phyloP scores from a whole-genome alignment of 1,140 invertebrate species.

The Drosophila nigromelanica region DNA sequence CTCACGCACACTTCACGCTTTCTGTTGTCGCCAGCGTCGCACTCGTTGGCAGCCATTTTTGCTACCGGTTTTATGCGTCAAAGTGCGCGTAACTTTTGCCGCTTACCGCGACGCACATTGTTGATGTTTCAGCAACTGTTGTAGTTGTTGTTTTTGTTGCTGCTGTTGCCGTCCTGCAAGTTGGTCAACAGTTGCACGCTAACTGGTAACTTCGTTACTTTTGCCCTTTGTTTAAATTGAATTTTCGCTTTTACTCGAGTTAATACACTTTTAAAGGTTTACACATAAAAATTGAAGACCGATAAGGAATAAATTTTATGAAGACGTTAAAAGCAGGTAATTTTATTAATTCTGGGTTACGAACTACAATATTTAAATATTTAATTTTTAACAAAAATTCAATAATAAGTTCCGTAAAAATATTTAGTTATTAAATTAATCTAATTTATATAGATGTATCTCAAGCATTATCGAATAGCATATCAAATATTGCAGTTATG shows the following conservation, averaged over 20 bases:
- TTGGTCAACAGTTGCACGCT: slow-evolving; percentile 51
- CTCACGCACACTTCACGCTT: slow-evolving; percentile 73
- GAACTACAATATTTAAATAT: too few species aligned
- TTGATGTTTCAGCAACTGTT: slow-evolving; percentile 22
- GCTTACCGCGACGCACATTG: slow-evolving; percentile 67
- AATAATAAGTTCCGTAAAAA: too few species aligned
- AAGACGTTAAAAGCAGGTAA: too few species aligned
- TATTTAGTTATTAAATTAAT: too few species aligned
- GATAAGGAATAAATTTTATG: too few species aligned
- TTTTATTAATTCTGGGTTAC: too few species aligned
- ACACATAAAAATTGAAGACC: too few species aligned
- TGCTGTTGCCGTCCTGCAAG: slow-evolving; percentile 23
- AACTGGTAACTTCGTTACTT: slow-evolving; percentile 45
- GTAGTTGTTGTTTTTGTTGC: neutral
- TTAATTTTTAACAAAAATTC: too few species aligned
- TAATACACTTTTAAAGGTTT: neutral
- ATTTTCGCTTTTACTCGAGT: slow-evolving; percentile 13
- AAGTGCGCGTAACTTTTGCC: slow-evolving; percentile 78
- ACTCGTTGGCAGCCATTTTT: slow-evolving; percentile 60
- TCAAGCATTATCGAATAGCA: too few species aligned
- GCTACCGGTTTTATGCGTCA: slow-evolving; percentile 79
- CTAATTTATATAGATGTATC: too few species aligned
- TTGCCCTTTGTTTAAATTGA: slow-evolving; percentile 47
- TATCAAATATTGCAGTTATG: too few species aligned
- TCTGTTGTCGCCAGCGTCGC: slow-evolving; percentile 51